A percentile compares a stretch with the other conserved stretches of the same genome.
Conservation (phyloP, 2,797 vertebrate species). For the Pelochelys cantorii region DNA sequence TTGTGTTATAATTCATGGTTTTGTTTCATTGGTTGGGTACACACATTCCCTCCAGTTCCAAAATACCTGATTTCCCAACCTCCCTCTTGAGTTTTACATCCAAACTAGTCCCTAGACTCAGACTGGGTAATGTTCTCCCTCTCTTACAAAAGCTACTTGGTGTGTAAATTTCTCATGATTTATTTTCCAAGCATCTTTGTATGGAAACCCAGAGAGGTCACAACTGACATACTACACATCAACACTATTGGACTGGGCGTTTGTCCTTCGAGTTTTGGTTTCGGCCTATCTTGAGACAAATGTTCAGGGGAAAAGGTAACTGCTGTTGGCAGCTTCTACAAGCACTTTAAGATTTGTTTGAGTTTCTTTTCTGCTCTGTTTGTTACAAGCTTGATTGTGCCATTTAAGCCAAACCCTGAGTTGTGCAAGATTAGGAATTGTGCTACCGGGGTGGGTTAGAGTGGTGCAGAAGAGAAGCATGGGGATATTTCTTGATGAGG, state of each 20-base stretch:
- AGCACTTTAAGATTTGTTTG: fast-evolving
- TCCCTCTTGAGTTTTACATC: not conserved
- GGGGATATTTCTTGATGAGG: not conserved
- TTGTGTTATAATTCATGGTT: not conserved
- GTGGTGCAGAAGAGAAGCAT: not conserved
- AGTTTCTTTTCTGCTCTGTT: not conserved
- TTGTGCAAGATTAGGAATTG: not conserved
- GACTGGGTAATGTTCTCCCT: not conserved
- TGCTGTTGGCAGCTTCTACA: not conserved
- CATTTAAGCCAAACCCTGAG: not conserved
- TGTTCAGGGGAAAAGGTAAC: not conserved
- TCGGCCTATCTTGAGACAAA: not conserved
- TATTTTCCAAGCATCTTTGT: not conserved
- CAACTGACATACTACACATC: not conserved
- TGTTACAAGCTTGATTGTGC: not conserved
- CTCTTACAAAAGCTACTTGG: not conserved
- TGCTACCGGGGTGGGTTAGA: too few relatives aligned
- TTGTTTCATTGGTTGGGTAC: not conserved
- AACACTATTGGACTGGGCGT: not conserved
- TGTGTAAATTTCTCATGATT: not conserved
- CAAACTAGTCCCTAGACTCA: not conserved
- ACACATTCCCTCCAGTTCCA: not conserved
- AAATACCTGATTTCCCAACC: not conserved
- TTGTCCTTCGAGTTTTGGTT: not conserved
- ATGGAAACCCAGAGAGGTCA: not conserved